Evolutionary conservation across 1,140 invertebrate species (phyloP).

Genomic region (Holcopasites calliopsidis): DNA sequence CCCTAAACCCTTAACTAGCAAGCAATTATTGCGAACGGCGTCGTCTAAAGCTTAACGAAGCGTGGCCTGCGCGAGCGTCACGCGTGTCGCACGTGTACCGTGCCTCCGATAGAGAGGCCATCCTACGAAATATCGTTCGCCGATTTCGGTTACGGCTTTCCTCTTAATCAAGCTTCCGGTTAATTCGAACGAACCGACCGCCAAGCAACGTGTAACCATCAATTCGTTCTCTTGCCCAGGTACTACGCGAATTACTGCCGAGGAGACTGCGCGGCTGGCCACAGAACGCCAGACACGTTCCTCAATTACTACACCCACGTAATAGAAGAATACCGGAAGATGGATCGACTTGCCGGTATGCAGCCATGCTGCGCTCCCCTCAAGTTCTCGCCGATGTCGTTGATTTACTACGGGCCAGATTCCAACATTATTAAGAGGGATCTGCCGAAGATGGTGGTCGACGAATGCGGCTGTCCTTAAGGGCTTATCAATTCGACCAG

Average conservation of each 20-base stretch:
- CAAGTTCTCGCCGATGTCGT: constrained; percentile 94
- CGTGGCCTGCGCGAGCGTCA: neutral
- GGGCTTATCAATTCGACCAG: no score
- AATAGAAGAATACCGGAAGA: constrained; percentile 92
- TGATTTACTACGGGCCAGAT: constrained; percentile 95
- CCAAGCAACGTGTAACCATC: neutral
- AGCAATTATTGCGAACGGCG: constrained; percentile 50
- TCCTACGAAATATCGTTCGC: neutral
- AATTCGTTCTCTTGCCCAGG: constrained; percentile 62
- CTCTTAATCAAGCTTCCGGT: neutral
- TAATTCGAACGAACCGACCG: neutral
- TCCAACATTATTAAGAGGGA: constrained; percentile 95
- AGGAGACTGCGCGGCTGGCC: constrained; percentile 88
- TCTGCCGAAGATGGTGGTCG: constrained; percentile 97
- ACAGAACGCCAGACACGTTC: constrained; percentile 90
- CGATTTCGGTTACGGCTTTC: no score
- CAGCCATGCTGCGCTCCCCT: constrained; percentile 96
- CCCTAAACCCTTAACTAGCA: constrained; percentile 43
- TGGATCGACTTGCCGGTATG: constrained; percentile 86
- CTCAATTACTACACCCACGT: constrained; percentile 93
- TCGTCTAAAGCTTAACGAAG: constrained; percentile 19
- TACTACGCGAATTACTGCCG: constrained; percentile 97
- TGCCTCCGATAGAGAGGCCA: neutral
- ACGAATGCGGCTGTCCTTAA: constrained; percentile 96
- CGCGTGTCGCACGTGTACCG: neutral